These are phyloP conservation scores for Pluvialis apricaria DNA, from an alignment of 2,113 vertebrate genomes.

Conservation along the genomic window DNA sequence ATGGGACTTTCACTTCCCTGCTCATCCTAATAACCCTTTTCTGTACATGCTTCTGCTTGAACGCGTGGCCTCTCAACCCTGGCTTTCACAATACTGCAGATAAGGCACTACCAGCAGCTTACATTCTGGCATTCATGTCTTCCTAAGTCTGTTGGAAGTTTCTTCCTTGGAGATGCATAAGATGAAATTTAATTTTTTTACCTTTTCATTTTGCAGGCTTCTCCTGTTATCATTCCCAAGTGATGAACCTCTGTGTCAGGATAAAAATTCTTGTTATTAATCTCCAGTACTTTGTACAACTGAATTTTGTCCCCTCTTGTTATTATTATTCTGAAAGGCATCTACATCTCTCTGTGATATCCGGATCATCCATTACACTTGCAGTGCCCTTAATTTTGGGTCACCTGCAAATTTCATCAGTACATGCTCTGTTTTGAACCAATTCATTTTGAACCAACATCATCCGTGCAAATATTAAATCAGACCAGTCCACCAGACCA, in stretches of 20 bases:
- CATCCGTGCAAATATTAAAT: neutral
- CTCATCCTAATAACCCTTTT: neutral
- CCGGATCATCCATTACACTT: neutral
- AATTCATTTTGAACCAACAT: neutral
- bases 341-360: neutral
- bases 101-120: neutral
- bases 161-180: neutral
- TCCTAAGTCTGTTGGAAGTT: neutral
- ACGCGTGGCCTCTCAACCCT: neutral
- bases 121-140: neutral
- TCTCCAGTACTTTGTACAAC: neutral
- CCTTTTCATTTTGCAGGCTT: neutral
- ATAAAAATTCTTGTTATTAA: neutral
- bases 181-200: neutral
- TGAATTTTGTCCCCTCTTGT: neutral
- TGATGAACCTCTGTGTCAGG: neutral
- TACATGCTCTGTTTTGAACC: neutral
- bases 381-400: neutral
- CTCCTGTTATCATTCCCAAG: neutral
- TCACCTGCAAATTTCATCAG: neutral
- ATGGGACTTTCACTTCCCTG: neutral
- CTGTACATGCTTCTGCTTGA: neutral
- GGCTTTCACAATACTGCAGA: neutral
- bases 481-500: neutral
- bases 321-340: neutral